Evolutionary conservation across 1,140 invertebrate species (phyloP).

Genomic region (Drosophila watanabei): DNA sequence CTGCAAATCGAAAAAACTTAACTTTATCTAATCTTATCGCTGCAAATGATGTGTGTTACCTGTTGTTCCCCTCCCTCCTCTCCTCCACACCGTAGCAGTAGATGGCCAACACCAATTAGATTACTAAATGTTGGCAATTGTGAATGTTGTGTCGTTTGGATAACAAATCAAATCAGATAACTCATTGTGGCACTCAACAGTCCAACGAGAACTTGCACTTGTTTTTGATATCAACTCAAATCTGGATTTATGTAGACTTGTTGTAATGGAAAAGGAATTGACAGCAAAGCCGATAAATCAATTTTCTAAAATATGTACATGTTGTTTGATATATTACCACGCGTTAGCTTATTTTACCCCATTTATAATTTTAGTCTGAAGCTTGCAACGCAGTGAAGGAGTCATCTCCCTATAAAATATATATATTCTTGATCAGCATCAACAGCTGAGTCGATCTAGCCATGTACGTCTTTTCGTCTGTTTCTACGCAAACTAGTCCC

Average conservation of each 20-base stretch:
- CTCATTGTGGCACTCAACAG: slow-evolving; percentile 18
- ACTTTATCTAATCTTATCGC: slow-evolving; percentile 57
- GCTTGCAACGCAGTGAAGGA: too few relatives aligned
- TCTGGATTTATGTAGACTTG: neutral
- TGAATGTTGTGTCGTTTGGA: slow-evolving; percentile 25
- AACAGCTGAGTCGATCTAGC: too few relatives aligned
- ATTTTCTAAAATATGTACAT: neutral
- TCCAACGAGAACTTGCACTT: neutral
- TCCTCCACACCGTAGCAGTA: slow-evolving; percentile 9
- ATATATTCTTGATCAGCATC: too few relatives aligned
- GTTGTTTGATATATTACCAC: too few relatives aligned
- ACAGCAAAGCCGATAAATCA: neutral
- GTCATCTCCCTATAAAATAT: too few relatives aligned
- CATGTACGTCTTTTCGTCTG: too few relatives aligned
- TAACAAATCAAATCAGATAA: slow-evolving; percentile 40
- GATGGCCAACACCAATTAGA: slow-evolving; percentile 73
- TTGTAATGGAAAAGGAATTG: neutral
- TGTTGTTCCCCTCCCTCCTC: neutral
- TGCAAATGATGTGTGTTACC: slow-evolving; percentile 46
- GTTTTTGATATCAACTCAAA: neutral
- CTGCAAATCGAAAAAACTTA: slow-evolving; percentile 30
- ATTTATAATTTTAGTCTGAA: too few relatives aligned
- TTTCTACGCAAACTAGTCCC: too few relatives aligned
- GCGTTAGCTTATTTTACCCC: too few relatives aligned
- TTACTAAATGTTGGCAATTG: slow-evolving; percentile 38